Percentiles rank a stretch among this genome's conserved stretches.
These are phyloP conservation scores for Lithophane semibrunnea DNA, from an alignment of 2,888 invertebrate genomes.

Conservation along the genomic window DNA sequence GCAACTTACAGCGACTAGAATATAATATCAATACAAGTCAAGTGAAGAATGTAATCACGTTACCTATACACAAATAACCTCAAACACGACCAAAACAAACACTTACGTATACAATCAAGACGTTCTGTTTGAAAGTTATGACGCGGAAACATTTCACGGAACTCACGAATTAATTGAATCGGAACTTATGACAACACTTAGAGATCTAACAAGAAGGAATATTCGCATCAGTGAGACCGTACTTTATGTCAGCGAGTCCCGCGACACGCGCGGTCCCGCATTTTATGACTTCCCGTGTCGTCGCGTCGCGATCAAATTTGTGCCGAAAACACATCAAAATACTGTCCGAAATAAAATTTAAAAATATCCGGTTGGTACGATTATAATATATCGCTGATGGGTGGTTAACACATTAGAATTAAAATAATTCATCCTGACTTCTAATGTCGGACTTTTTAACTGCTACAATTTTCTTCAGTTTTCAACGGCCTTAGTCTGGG, in stretches of 20 bases:
- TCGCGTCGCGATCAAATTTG: conserved; percentile 76
- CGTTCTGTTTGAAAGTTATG: conserved; percentile 35
- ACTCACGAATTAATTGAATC: conserved; percentile 47
- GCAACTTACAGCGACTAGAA: neutral
- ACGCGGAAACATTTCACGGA: conserved; percentile 40
- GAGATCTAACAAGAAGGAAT: conserved; percentile 71
- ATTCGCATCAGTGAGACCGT: conserved; percentile 69
- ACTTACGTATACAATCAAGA: conserved; percentile 20
- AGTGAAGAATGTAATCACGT: conserved; percentile 2
- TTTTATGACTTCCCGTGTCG: conserved; percentile 87
- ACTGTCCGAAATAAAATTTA: conserved; percentile 78
- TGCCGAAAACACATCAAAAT: conserved; percentile 82
- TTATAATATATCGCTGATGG: conserved; percentile 58
- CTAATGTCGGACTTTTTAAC: conserved; percentile 31
- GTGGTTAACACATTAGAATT: conserved; percentile 53
- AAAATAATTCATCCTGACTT: conserved; percentile 44
- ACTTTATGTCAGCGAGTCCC: conserved; percentile 69
- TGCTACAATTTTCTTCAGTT: neutral
- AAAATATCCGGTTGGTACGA: conserved; percentile 73
- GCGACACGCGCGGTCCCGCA: conserved; percentile 72
- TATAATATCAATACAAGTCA: conserved; percentile 10
- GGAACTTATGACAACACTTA: conserved; percentile 61
- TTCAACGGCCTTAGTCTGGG: neutral
- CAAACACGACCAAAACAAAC: conserved; percentile 22
- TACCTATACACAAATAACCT: conserved; percentile 17